phyloP scores from a whole-genome alignment of 2,888 invertebrate species.

The Taphrorychus bicolor region DNA sequence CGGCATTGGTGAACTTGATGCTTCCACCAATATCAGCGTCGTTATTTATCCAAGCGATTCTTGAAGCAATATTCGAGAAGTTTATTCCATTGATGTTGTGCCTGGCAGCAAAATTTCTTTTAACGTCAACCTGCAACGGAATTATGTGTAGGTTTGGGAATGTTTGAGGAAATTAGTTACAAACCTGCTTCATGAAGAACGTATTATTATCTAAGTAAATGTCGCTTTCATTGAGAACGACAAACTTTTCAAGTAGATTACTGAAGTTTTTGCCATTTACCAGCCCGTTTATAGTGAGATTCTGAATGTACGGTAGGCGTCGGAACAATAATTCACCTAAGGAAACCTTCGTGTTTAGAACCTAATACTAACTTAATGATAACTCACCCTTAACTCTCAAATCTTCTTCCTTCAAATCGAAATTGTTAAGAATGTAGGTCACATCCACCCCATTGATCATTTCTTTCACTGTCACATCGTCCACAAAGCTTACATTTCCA shows the following conservation, averaged over 20 bases:
- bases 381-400: slow-evolving; percentile 14
- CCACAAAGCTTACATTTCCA: slow-evolving; percentile 52
- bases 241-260: slow-evolving; percentile 50
- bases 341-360: slow-evolving; percentile 29
- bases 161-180: background rate
- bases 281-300: slow-evolving; percentile 48
- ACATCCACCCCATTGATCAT: slow-evolving; percentile 53
- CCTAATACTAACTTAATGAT: slow-evolving; percentile 4
- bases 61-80: slow-evolving; percentile 54
- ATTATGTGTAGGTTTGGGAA: background rate
- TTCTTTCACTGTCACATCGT: slow-evolving; percentile 53
- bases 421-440: slow-evolving; percentile 44
- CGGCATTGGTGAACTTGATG: slow-evolving; percentile 55
- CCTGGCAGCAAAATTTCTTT: slow-evolving; percentile 48
- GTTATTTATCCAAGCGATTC: slow-evolving; percentile 57
- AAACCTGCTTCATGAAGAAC: slow-evolving; percentile 47
- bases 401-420: slow-evolving; percentile 39
- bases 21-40: slow-evolving; percentile 52
- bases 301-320: slow-evolving; percentile 49
- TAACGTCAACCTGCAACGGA: slow-evolving; percentile 23
- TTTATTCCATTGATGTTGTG: slow-evolving; percentile 53
- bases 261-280: slow-evolving; percentile 49
- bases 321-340: slow-evolving; percentile 54
- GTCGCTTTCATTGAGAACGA: slow-evolving; percentile 47
- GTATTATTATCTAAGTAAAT: slow-evolving; percentile 44